phyloP scores from a whole-genome alignment of 2,888 invertebrate species.

The Tinea pellionella region DNA sequence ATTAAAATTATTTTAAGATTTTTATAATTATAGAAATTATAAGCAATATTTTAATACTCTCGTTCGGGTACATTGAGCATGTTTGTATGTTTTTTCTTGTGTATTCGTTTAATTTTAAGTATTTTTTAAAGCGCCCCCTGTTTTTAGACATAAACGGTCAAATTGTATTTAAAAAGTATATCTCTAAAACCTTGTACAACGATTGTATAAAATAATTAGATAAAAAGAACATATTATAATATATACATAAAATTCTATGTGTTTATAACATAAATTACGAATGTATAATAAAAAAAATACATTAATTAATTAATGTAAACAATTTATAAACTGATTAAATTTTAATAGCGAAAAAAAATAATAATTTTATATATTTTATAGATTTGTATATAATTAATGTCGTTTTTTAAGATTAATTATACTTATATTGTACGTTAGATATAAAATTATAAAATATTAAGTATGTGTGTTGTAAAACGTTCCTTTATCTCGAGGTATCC shows the following conservation, averaged over 20 bases:
- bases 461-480: constrained; percentile 53
- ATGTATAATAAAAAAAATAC: constrained; percentile 1
- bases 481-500: constrained; percentile 55
- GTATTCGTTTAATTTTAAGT: constrained; percentile 15
- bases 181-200: not conserved
- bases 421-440: constrained; percentile 12
- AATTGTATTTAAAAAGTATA: too few species aligned
- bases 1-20: constrained; percentile 22
- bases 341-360: constrained; percentile 27
- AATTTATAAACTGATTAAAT: constrained; percentile 14
- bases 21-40: constrained; percentile 39
- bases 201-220: not conserved
- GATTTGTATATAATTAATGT: constrained; percentile 27
- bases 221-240: not conserved
- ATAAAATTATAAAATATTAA: not conserved
- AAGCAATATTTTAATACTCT: constrained; percentile 45
- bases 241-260: too few species aligned
- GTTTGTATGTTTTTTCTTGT: constrained; percentile 18
- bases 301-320: constrained; percentile 4
- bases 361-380: constrained; percentile 30
- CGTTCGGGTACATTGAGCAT: constrained; percentile 19
- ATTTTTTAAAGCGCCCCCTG: too few species aligned
- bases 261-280: constrained; percentile 2
- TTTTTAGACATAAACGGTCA: not conserved
- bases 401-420: not conserved